Conservation (phyloP, 1,140 invertebrate genomes). For the Hypsibius dujardini region DNA sequence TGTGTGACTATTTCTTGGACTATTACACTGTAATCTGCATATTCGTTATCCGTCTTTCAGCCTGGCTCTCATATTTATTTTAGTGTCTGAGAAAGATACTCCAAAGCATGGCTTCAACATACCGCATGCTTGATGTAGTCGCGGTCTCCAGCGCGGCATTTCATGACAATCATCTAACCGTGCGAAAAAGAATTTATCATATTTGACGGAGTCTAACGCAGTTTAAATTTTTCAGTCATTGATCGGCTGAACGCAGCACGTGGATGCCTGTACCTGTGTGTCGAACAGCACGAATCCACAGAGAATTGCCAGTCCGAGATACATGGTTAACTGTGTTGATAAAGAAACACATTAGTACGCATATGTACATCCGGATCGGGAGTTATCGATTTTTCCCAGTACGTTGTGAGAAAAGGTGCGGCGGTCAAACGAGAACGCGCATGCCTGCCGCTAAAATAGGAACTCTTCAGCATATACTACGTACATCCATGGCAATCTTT, state of each 20-base stretch:
- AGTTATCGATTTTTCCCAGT: not conserved
- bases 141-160: constrained; percentile 64
- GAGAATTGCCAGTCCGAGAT: constrained; percentile 69
- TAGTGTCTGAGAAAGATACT: not conserved
- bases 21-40: no score
- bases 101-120: constrained; percentile 1
- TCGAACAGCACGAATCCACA: constrained; percentile 87
- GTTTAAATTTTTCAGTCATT: not conserved
- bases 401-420: not conserved
- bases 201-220: not conserved
- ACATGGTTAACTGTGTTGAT: constrained; percentile 52
- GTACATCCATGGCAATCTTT: constrained; percentile 57
- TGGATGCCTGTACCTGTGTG: constrained; percentile 47
- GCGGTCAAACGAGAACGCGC: not conserved
- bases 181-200: not conserved
- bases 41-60: no score
- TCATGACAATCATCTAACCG: constrained; percentile 60
- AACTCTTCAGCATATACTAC: constrained; percentile 24
- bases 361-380: not conserved
- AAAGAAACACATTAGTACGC: not conserved
- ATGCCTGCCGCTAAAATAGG: not conserved
- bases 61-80: not conserved
- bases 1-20: no score
- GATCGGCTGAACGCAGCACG: not conserved
- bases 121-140: constrained; percentile 54